Evolutionary conservation across 2,888 invertebrate genomes (phyloP).

Genomic region (Mimachlamys varia): DNA sequence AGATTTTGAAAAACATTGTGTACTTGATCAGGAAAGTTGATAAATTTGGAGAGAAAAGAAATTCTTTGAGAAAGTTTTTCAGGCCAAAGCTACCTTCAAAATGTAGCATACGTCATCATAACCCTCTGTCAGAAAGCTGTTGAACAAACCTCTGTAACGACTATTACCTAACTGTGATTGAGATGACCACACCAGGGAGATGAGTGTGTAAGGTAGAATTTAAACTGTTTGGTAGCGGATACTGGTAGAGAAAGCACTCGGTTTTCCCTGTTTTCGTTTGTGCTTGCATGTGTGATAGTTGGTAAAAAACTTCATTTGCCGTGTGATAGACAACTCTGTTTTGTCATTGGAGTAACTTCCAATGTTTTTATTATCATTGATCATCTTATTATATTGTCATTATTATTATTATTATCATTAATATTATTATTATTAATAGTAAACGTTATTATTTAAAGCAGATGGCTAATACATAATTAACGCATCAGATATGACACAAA

Average conservation of each 20-base stretch:
- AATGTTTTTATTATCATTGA: neutral
- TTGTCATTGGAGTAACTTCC: neutral
- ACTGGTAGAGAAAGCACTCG: neutral
- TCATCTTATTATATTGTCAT: neutral
- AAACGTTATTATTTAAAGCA: neutral
- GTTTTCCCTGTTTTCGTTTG: neutral
- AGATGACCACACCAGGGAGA: neutral
- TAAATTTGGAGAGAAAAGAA: no score
- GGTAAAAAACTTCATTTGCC: neutral
- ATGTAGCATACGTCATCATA: no score
- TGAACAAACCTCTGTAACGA: neutral
- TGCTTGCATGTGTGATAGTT: conserved; percentile 11
- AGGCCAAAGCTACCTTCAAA: neutral
- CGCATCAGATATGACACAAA: neutral
- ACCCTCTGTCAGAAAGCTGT: neutral
- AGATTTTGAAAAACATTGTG: no score
- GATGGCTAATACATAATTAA: neutral
- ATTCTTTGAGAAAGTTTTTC: no score
- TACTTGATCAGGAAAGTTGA: no score
- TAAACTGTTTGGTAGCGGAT: neutral
- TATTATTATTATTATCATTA: neutral
- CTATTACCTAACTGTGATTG: neutral
- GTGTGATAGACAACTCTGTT: neutral
- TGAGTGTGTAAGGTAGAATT: neutral
- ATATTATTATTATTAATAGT: neutral